phyloP scores from a whole-genome alignment of 2,113 vertebrate species.

The Strix uralensis region DNA sequence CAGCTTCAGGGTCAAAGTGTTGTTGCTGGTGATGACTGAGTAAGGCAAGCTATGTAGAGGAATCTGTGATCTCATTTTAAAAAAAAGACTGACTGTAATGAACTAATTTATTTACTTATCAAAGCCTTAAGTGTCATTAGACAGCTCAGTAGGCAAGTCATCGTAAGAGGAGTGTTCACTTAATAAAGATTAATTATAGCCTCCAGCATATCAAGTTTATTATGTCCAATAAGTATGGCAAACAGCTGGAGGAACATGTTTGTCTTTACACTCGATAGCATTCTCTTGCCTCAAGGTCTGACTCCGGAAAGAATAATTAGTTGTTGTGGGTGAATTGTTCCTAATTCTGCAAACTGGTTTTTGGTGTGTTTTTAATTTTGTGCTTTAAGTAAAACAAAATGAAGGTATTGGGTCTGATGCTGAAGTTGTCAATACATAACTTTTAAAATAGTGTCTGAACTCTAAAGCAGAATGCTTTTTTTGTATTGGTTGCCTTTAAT shows the following conservation, averaged over 20 bases:
- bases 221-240: conserved; percentile 65
- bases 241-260: conserved; percentile 69
- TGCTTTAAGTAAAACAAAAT: background rate
- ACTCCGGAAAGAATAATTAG: conserved; percentile 64
- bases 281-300: conserved; percentile 52
- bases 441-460: background rate
- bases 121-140: conserved; percentile 29
- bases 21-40: background rate
- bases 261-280: conserved; percentile 59
- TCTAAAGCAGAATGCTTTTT: background rate
- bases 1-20: background rate
- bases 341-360: conserved; percentile 56
- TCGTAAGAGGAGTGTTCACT: conserved; percentile 48
- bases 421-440: background rate
- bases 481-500: background rate
- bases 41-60: background rate
- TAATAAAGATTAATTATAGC: conserved; percentile 69
- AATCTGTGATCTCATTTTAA: background rate
- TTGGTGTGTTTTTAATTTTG: conserved; percentile 32
- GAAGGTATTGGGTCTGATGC: background rate
- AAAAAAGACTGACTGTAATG: background rate
- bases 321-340: conserved; percentile 59
- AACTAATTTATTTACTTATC: conserved; percentile 41
- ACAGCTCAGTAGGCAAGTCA: conserved; percentile 35
- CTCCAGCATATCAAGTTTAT: conserved; percentile 63